Conservation (phyloP, 2,888 invertebrate species). For the Trissolcus japonicus region DNA sequence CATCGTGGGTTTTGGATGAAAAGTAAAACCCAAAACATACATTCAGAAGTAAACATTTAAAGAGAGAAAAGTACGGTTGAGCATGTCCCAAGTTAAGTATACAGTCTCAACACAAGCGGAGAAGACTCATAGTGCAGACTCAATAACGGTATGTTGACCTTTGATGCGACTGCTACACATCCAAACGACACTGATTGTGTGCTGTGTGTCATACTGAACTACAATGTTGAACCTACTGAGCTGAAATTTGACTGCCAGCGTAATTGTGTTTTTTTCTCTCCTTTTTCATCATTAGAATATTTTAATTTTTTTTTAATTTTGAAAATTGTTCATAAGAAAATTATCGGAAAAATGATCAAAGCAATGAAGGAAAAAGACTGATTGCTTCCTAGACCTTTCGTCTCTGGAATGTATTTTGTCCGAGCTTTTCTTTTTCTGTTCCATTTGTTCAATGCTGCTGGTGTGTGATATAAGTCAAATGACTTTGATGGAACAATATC, state of each 20-base stretch:
- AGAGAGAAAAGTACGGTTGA: neutral
- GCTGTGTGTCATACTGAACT: slow-evolving; percentile 30
- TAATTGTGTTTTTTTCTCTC: neutral
- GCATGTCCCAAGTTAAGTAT: neutral
- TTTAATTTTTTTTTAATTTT: too few species aligned
- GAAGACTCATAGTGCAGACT: slow-evolving; percentile 40
- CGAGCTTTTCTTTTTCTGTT: too few species aligned
- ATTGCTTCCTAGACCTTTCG: too few species aligned
- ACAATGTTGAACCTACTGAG: slow-evolving; percentile 20
- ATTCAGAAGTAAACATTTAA: slow-evolving; percentile 15
- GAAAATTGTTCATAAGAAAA: too few species aligned
- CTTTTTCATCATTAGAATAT: too few species aligned
- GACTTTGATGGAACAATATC: too few species aligned
- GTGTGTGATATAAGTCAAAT: too few species aligned
- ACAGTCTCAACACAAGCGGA: neutral
- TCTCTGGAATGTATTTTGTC: too few species aligned
- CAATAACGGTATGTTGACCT: slow-evolving; percentile 66
- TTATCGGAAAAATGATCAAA: too few species aligned
- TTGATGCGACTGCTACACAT: slow-evolving; percentile 58
- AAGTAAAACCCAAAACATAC: slow-evolving; percentile 13
- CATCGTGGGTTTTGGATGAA: too few species aligned
- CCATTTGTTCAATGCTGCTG: too few species aligned
- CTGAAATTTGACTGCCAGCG: slow-evolving; percentile 17
- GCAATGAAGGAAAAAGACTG: too few species aligned
- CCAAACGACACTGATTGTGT: slow-evolving; percentile 35